These are phyloP conservation scores for Oikopleura dioica DNA, from an alignment of 23 tunicate genomes.

Conservation along the genomic window DNA sequence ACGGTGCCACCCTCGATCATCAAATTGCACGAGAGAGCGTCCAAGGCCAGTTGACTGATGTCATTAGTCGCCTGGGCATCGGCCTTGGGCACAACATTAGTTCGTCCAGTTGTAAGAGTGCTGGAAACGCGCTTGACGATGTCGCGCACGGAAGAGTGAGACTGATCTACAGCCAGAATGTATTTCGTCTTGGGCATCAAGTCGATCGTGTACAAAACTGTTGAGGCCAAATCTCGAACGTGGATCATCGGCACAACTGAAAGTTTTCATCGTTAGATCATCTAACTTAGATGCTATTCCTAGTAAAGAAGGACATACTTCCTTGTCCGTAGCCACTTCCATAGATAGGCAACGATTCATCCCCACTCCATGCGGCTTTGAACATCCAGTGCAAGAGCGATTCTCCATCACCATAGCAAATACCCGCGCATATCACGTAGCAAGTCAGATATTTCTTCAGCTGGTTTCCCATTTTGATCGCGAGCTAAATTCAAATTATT, in stretches of 20 bases:
- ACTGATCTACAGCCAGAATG: conserved; percentile 81
- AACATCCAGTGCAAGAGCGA: conserved; percentile 61
- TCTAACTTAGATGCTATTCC: too few relatives aligned
- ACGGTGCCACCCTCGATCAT: conserved; percentile 81
- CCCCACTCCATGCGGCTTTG: conserved; percentile 94
- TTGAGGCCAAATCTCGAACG: conserved; percentile 42
- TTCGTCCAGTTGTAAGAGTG: neutral
- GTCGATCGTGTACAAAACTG: neutral
- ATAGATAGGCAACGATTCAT: conserved; percentile 53
- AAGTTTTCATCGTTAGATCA: too few relatives aligned
- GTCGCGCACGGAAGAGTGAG: conserved; percentile 56
- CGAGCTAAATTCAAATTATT: neutral
- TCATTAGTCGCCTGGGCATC: neutral
- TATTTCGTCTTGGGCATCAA: conserved; percentile 44
- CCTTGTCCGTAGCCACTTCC: too few relatives aligned
- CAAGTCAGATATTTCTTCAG: neutral
- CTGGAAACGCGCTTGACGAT: conserved; percentile 21
- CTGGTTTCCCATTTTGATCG: neutral
- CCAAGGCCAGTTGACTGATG: conserved; percentile 63
- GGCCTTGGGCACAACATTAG: neutral
- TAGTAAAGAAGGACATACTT: too few relatives aligned
- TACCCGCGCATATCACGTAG: conserved; percentile 59
- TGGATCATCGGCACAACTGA: conserved; percentile 84
- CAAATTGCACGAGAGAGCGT: conserved; percentile 47
- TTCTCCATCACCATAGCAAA: conserved; percentile 86